A percentile compares a stretch with the other conserved stretches of the same genome.
These are phyloP conservation scores for Picus viridis DNA, from an alignment of 2,797 vertebrate species.

Conservation along the genomic window DNA sequence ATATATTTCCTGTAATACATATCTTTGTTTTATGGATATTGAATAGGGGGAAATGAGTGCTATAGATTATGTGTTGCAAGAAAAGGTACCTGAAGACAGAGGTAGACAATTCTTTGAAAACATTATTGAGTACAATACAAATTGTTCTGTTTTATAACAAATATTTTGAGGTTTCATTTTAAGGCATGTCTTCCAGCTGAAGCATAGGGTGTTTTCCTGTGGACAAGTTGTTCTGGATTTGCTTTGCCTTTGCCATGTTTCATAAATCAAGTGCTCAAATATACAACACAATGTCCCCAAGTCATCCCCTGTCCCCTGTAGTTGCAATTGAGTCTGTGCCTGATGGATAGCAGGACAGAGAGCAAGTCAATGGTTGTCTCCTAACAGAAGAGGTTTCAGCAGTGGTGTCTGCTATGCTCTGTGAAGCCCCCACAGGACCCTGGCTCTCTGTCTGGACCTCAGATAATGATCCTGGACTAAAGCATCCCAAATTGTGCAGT, in stretches of 20 bases:
- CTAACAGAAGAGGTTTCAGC: neutral
- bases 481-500: neutral
- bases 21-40: slow-evolving; percentile 62
- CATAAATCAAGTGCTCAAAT: slow-evolving; percentile 53
- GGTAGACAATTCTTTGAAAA: slow-evolving; percentile 32
- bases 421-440: neutral
- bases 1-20: slow-evolving; percentile 68
- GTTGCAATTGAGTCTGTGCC: neutral
- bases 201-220: neutral
- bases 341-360: slow-evolving; percentile 8
- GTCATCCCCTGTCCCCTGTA: slow-evolving; percentile 24
- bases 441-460: neutral
- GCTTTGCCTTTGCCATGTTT: neutral
- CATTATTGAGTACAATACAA: slow-evolving; percentile 38
- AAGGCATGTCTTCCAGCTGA: neutral
- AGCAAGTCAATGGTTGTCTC: neutral
- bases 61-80: slow-evolving; percentile 58
- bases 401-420: neutral
- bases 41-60: slow-evolving; percentile 25
- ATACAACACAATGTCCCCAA: slow-evolving; percentile 1
- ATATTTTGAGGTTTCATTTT: slow-evolving; percentile 5
- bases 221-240: slow-evolving; percentile 6
- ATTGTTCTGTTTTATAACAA: slow-evolving; percentile 33
- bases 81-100: slow-evolving; percentile 45
- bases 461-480: neutral